Evolutionary conservation across 2,888 invertebrate species (phyloP).

Genomic region (Trimorus sp.): DNA sequence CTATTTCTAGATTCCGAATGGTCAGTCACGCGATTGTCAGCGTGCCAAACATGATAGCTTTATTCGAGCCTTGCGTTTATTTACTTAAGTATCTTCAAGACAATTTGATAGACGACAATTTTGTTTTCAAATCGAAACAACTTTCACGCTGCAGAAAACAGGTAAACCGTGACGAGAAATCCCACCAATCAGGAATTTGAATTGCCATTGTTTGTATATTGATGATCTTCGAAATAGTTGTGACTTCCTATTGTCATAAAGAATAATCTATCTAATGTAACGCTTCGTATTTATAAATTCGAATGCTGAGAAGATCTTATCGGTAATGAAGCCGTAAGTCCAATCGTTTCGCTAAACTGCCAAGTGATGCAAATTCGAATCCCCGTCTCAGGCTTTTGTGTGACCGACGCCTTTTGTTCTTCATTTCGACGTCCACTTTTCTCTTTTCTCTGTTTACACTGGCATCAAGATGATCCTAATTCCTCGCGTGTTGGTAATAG

Average conservation of each 20-base stretch:
- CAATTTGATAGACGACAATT: constrained; percentile 31
- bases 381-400: not conserved
- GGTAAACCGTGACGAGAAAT: not conserved
- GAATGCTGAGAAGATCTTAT: too few relatives aligned
- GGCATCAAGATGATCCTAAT: constrained; percentile 51
- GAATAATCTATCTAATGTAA: too few relatives aligned
- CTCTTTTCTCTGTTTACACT: constrained; percentile 51
- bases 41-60: constrained; percentile 34
- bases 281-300: too few relatives aligned
- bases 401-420: not conserved
- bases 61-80: constrained; percentile 30
- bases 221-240: too few relatives aligned
- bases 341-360: not conserved
- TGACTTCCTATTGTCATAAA: too few relatives aligned
- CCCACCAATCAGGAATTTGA: not conserved
- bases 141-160: not conserved
- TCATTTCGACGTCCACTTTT: constrained; percentile 29
- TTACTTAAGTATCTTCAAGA: constrained; percentile 30
- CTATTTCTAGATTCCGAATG: constrained; percentile 34
- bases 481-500: constrained; percentile 57
- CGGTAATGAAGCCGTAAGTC: too few relatives aligned
- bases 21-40: constrained; percentile 44
- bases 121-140: constrained; percentile 18
- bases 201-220: not conserved
- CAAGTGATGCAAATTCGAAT: not conserved